These are phyloP conservation scores for Lysandra coridon DNA, from an alignment of 2,888 invertebrate genomes.

Conservation along the genomic window DNA sequence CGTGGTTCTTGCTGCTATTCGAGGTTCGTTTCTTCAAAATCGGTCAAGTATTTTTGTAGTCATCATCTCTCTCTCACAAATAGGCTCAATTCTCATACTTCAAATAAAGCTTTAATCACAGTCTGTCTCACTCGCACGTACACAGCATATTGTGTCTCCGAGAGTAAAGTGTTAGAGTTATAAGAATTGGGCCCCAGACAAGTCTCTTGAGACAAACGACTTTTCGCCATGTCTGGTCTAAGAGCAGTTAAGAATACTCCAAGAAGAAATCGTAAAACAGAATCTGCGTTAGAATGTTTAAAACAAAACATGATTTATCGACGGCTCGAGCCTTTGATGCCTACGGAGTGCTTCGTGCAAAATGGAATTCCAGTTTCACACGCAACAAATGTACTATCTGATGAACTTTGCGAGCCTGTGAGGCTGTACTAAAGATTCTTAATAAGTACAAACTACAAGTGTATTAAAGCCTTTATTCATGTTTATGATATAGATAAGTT, in stretches of 20 bases:
- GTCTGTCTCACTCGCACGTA: neutral
- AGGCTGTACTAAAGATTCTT: slow-evolving; percentile 28
- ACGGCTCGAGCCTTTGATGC: slow-evolving; percentile 65
- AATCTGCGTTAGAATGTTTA: slow-evolving; percentile 65
- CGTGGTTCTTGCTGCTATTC: too few species aligned
- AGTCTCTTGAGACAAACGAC: neutral
- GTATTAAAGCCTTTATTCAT: slow-evolving; percentile 23
- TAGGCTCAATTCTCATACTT: too few species aligned
- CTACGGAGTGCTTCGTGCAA: slow-evolving; percentile 70
- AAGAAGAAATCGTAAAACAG: slow-evolving; percentile 60
- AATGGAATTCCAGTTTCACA: slow-evolving; percentile 79
- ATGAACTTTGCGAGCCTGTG: slow-evolving; percentile 65
- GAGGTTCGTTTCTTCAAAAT: too few species aligned
- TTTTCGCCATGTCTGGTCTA: slow-evolving; percentile 34
- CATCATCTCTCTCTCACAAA: too few species aligned
- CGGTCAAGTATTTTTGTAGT: too few species aligned
- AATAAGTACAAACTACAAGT: slow-evolving; percentile 31
- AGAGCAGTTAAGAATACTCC: slow-evolving; percentile 65
- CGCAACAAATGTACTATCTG: slow-evolving; percentile 80
- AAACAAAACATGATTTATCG: slow-evolving; percentile 55
- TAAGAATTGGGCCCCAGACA: neutral
- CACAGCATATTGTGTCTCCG: too few species aligned
- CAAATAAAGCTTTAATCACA: too few species aligned
- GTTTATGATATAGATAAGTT: neutral
- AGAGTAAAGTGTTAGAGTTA: too few species aligned